These are phyloP conservation scores for Perccottus glenii DNA, from an alignment of 2,113 vertebrate genomes.

Conservation along the genomic window DNA sequence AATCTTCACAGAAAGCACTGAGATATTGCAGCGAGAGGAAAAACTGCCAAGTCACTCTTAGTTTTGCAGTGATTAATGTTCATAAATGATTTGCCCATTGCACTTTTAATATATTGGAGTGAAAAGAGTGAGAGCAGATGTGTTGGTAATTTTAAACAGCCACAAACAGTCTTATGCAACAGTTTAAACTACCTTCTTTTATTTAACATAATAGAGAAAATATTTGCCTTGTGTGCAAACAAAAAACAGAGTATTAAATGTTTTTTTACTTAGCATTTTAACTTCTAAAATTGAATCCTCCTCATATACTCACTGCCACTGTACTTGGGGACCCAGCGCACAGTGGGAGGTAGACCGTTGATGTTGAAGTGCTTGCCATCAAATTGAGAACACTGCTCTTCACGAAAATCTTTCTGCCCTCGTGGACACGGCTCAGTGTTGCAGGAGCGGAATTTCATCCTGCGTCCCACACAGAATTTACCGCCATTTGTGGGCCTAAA, in stretches of 20 bases:
- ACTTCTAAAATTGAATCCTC: neutral
- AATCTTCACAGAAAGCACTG: constrained; percentile 26
- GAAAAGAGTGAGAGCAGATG: constrained; percentile 8
- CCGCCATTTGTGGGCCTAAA: constrained; percentile 91
- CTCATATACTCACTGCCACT: constrained; percentile 89
- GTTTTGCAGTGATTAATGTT: constrained; percentile 24
- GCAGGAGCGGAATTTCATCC: constrained; percentile 98
- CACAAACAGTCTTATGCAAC: neutral
- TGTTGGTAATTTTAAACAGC: neutral
- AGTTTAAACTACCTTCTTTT: neutral
- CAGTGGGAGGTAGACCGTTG: constrained; percentile 89
- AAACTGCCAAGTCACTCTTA: constrained; percentile 31
- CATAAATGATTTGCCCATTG: constrained; percentile 9
- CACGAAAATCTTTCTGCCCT: constrained; percentile 89
- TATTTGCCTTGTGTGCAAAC: neutral
- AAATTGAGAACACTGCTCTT: constrained; percentile 93
- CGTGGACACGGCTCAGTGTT: constrained; percentile 93
- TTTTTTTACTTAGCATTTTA: too few relatives aligned
- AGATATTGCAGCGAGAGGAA: constrained; percentile 28
- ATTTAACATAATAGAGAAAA: neutral
- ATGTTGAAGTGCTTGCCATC: constrained; percentile 97
- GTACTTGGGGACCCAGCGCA: constrained; percentile 96
- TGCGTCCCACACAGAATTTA: constrained; percentile 92
- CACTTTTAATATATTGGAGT: constrained; percentile 2
- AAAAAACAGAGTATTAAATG: too few relatives aligned